Base-by-base conservation (phyloP, 2,797 vertebrate genomes). In the Ispidina picta region DNA sequence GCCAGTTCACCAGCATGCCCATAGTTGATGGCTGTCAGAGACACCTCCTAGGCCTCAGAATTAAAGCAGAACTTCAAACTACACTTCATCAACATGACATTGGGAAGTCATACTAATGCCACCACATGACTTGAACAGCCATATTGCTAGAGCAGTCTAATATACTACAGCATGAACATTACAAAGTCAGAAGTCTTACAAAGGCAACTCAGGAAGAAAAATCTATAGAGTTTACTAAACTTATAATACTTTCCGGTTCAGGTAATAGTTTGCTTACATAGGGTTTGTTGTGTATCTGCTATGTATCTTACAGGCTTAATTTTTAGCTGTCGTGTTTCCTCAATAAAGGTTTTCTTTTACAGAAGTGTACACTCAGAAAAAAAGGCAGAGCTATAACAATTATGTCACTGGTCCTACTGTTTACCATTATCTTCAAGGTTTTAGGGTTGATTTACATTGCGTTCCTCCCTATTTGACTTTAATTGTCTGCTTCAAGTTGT, bases 401-500 rank as follows among this genome's bases (percentile, higher is more conserved):
- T 82, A 80, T 86, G 78, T 77, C 86, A 76, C 54, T 20, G 65
- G 90, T 71, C 89, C 44, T 70, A 59, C 55, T 76, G 70, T 91
- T 95, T 92, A 91, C 74, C 15, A 44, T 91, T 92, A 74, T 79
- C 89, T 81, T 95, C 93, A 95, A 93, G 91, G 91, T 94, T 96
- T 97, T 92, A 76, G 66, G 90, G 90, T 88, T 96, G 92, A 96
- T 89, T 96, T 95, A 95, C 92, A 92, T 82, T 80, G 75, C 7
- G 29, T 86, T 89, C 93, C 90, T 97, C 91, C 89, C 92, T 91
- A 96, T 96, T 91, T 96, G 94, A 96, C 94, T 96, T 96, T 96
- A 96, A 97, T 96, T 95, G 94, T 94, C 94, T 94, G 90, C 96
- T 96, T 95, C 96, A 95, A 94, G 86, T 97, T 95, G 86, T 96